phyloP scores from a whole-genome alignment of 2,888 invertebrate genomes.

The Acanthacorydalis orientalis region DNA sequence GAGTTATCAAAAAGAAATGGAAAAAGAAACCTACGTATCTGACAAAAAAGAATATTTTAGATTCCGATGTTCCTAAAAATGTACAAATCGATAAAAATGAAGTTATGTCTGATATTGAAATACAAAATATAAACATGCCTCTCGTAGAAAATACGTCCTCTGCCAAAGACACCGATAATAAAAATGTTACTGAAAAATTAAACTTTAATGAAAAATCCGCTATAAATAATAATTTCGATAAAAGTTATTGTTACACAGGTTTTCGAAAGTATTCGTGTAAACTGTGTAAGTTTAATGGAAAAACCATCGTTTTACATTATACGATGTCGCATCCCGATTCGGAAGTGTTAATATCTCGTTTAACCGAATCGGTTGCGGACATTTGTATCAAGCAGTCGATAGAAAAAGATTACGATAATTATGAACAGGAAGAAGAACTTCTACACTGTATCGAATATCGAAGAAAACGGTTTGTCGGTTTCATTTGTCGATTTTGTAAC shows the following conservation, averaged over 20 bases:
- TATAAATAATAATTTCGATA: not conserved
- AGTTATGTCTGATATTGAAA: no score
- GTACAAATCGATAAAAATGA: no score
- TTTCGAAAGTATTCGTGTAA: constrained; percentile 33
- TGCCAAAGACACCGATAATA: no score
- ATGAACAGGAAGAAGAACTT: constrained; percentile 22
- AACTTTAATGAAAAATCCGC: not conserved
- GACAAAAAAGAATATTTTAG: constrained; percentile 19
- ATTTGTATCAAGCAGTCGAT: constrained; percentile 37
- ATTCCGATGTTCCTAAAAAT: not conserved
- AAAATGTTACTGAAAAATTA: not conserved
- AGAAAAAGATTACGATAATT: constrained; percentile 23
- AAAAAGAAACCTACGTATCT: constrained; percentile 23
- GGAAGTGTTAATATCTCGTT: constrained; percentile 47
- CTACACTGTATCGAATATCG: constrained; percentile 17
- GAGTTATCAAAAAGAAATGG: not conserved
- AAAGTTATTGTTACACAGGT: constrained; percentile 3
- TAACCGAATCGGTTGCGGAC: constrained; percentile 32
- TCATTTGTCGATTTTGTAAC: constrained; percentile 23
- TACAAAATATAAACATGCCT: no score
- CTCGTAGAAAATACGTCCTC: no score
- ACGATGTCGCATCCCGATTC: constrained; percentile 40
- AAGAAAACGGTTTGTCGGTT: constrained; percentile 15
- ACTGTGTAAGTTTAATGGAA: constrained; percentile 39
- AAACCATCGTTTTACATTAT: constrained; percentile 48